Evolutionary conservation across 2,797 vertebrate species (phyloP).

Genomic region (Sitta carolinensis): DNA sequence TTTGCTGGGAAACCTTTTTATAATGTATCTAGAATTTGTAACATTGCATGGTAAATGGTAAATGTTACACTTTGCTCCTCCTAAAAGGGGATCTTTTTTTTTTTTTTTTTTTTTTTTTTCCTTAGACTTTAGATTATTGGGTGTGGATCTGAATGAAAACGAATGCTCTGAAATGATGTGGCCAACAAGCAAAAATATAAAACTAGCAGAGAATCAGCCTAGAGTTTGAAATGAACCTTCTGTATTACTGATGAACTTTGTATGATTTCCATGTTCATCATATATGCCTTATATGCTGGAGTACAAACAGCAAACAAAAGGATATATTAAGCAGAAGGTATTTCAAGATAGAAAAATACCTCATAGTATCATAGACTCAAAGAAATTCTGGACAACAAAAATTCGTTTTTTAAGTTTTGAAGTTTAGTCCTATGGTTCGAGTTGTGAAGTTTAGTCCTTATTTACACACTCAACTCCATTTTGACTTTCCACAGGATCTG

Average conservation of each 20-base stretch:
- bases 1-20: not conserved
- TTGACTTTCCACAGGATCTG: not conserved
- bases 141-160: not conserved
- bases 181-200: not conserved
- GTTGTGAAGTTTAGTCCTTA: not conserved
- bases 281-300: not conserved
- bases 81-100: not conserved
- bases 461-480: not conserved
- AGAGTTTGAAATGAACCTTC: not conserved
- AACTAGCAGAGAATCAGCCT: not conserved
- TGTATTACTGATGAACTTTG: not conserved
- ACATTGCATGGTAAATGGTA: not conserved
- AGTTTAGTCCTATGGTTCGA: not conserved
- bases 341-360: not conserved
- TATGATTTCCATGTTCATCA: not conserved
- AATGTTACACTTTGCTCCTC: not conserved
- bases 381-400: not conserved
- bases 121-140: not conserved
- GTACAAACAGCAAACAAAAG: not conserved
- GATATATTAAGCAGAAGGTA: not conserved
- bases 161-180: not conserved
- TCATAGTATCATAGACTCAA: not conserved
- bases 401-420: not conserved
- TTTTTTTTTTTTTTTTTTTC: no score
- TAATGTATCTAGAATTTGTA: not conserved